A percentile compares a stretch with the other conserved stretches of the same genome.
Conservation (phyloP, 2,888 invertebrate genomes). For the Nomada fabriciana region DNA sequence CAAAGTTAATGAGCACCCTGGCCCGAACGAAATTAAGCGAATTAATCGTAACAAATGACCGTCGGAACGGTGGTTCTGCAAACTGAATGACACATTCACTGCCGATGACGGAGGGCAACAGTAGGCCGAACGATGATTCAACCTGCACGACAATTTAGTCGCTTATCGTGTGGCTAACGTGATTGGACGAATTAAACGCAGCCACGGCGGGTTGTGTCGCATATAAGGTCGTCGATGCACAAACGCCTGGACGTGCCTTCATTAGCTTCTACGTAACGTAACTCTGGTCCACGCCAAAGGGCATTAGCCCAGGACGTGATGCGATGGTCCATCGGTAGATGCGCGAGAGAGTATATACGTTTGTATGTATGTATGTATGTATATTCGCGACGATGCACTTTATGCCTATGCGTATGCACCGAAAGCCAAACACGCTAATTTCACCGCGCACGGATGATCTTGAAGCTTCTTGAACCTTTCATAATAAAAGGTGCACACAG, state of each 20-base stretch:
- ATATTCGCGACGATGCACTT: neutral
- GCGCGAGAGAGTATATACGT: neutral
- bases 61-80: neutral
- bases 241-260: slow-evolving; percentile 72
- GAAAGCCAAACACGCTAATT: too few species aligned
- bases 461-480: too few species aligned
- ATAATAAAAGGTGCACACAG: too few species aligned
- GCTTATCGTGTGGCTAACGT: slow-evolving; percentile 72
- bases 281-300: slow-evolving; percentile 61
- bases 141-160: slow-evolving; percentile 59
- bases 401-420: neutral
- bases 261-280: slow-evolving; percentile 64
- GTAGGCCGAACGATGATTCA: slow-evolving; percentile 63
- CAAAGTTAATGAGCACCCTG: neutral
- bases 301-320: slow-evolving; percentile 70
- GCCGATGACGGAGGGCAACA: slow-evolving; percentile 44
- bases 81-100: slow-evolving; percentile 8
- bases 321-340: slow-evolving; percentile 45
- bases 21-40: neutral
- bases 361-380: too few species aligned
- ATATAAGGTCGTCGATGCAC: slow-evolving; percentile 67
- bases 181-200: slow-evolving; percentile 75
- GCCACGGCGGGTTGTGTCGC: slow-evolving; percentile 47
- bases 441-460: too few species aligned
- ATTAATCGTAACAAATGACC: slow-evolving; percentile 25